Conservation (phyloP, 1,140 invertebrate genomes). For the Propsilocerus akamusi region DNA sequence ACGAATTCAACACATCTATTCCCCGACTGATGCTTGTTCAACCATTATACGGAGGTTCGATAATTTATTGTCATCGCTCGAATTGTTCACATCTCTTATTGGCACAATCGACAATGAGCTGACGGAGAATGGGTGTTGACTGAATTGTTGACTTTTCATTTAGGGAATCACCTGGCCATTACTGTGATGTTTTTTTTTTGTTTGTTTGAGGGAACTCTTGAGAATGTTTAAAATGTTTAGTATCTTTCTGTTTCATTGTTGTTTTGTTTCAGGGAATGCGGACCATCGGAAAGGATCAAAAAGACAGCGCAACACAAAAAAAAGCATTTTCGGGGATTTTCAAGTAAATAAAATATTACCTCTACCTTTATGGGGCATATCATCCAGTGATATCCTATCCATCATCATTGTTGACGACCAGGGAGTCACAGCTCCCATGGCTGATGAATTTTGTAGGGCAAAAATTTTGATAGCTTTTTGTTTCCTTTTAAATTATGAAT, state of each 20-base stretch:
- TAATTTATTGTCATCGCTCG: background rate
- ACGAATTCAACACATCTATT: too few relatives aligned
- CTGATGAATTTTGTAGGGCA: constrained; percentile 18
- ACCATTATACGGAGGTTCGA: background rate
- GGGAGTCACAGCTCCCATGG: constrained; percentile 16
- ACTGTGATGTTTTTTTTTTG: background rate
- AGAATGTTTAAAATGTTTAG: background rate
- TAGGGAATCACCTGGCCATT: background rate
- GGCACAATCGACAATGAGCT: background rate
- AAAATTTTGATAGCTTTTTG: constrained; percentile 13
- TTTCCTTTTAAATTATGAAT: background rate
- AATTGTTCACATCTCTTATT: too few relatives aligned
- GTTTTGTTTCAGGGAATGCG: too few relatives aligned
- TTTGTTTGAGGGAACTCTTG: background rate
- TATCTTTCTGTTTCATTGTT: too few relatives aligned
- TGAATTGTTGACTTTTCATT: background rate
- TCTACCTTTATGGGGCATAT: constrained; percentile 22
- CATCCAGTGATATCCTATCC: constrained; percentile 17
- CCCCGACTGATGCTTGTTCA: too few relatives aligned
- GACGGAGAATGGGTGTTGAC: background rate
- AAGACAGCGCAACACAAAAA: too few relatives aligned
- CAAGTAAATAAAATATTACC: background rate
- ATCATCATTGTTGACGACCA: constrained; percentile 22
- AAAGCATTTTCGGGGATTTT: background rate
- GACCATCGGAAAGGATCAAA: too few relatives aligned